A percentile compares a stretch with the other conserved stretches of the same genome.
These are phyloP conservation scores for Calyptommatus sinebrachiatus DNA, from an alignment of 2,113 vertebrate species.

Conservation along the genomic window DNA sequence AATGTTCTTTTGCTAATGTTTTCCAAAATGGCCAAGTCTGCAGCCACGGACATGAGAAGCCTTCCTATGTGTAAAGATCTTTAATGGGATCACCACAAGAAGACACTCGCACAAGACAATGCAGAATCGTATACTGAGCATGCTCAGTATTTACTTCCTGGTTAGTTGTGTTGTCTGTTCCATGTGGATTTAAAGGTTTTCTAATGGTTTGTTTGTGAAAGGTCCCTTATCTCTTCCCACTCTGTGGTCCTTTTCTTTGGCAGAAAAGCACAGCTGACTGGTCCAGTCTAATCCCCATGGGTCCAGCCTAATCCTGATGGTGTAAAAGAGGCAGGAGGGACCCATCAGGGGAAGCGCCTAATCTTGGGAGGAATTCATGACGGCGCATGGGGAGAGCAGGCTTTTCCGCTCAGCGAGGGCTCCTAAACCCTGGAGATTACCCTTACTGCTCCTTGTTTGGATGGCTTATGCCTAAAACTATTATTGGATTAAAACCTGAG, in stretches of 20 bases:
- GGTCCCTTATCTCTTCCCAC: background rate
- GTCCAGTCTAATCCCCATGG: background rate
- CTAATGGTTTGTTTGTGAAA: too few species aligned
- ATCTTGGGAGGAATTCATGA: accelerated
- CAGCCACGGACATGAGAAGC: too few species aligned
- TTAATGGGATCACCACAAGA: too few species aligned
- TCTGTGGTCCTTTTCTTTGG: background rate
- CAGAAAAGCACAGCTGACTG: background rate
- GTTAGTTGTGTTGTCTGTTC: too few species aligned
- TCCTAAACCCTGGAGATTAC: slow-evolving; percentile 19
- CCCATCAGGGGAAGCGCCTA: accelerated
- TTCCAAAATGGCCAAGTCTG: too few species aligned
- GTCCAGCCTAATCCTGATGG: background rate
- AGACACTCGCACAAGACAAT: too few species aligned
- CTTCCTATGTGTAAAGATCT: too few species aligned
- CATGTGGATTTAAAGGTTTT: too few species aligned
- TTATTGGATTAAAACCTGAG: slow-evolving; percentile 48
- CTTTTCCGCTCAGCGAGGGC: background rate
- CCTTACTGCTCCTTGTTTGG: slow-evolving; percentile 10
- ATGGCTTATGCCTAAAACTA: slow-evolving; percentile 25
- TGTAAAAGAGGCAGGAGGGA: background rate
- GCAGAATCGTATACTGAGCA: too few species aligned
- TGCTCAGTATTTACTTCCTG: too few species aligned
- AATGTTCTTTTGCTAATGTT: too few species aligned
- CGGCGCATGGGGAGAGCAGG: background rate